Conservation (phyloP, 2,888 invertebrate genomes). For the Lamellibrachia satsuma region DNA sequence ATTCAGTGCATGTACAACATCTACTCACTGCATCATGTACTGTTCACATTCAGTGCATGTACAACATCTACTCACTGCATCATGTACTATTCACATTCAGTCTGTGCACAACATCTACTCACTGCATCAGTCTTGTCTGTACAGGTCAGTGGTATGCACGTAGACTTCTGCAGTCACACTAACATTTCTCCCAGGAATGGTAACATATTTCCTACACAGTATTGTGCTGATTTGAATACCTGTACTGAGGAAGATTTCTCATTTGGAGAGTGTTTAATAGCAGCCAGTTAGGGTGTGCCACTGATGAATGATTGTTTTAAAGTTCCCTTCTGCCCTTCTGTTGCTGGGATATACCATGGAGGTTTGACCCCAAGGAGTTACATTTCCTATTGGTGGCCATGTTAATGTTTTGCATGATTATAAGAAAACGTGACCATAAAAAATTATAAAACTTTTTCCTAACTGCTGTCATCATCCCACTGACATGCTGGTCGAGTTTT, state of each 20-base stretch:
- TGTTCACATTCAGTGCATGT: too few relatives aligned
- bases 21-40: too few relatives aligned
- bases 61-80: too few relatives aligned
- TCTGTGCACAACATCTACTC: neutral
- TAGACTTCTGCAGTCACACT: neutral
- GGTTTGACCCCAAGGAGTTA: too few relatives aligned
- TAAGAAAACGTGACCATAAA: too few relatives aligned
- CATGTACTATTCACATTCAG: neutral
- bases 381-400: too few relatives aligned
- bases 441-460: too few relatives aligned
- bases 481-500: too few relatives aligned
- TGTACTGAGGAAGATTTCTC: neutral
- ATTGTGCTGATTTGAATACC: neutral
- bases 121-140: neutral
- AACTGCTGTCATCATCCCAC: too few relatives aligned
- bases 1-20: too few relatives aligned
- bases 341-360: too few relatives aligned
- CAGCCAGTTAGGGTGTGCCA: neutral
- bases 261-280: neutral
- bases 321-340: neutral
- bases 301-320: neutral
- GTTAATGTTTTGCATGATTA: too few relatives aligned
- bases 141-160: neutral
- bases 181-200: neutral
- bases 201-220: neutral